These are phyloP conservation scores for Popillia japonica DNA, from an alignment of 1,140 invertebrate species.

Conservation along the genomic window DNA sequence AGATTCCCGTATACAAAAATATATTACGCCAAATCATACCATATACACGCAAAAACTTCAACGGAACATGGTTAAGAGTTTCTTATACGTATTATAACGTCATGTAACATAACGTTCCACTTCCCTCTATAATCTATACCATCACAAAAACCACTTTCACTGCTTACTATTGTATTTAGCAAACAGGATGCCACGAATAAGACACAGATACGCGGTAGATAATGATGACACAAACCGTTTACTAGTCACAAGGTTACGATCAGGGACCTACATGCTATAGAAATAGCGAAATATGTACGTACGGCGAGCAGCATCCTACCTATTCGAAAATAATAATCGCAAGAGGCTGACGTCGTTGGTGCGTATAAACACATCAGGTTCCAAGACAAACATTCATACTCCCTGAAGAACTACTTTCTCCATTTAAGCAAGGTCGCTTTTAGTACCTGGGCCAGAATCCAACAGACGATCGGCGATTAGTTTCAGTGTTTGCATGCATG, in stretches of 20 bases:
- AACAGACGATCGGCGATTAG: constrained; percentile 20
- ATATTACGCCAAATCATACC: not conserved
- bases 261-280: constrained; percentile 30
- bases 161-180: not conserved
- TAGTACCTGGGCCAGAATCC: constrained; percentile 9
- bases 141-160: constrained; percentile 36
- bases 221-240: constrained; percentile 12
- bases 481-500: constrained; percentile 29
- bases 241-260: constrained; percentile 37
- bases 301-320: not conserved
- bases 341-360: constrained; percentile 11
- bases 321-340: not conserved
- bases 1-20: not conserved
- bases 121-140: not conserved
- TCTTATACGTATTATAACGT: not conserved
- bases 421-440: constrained; percentile 30
- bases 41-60: not conserved
- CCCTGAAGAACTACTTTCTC: constrained; percentile 38
- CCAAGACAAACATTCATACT: constrained; percentile 30
- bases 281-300: not conserved
- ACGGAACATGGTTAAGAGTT: not conserved
- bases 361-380: not conserved
- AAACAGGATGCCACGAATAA: not conserved
- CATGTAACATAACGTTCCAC: not conserved
- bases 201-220: not conserved